phyloP scores from a whole-genome alignment of 2,113 vertebrate genomes.

The Mustela lutreola region DNA sequence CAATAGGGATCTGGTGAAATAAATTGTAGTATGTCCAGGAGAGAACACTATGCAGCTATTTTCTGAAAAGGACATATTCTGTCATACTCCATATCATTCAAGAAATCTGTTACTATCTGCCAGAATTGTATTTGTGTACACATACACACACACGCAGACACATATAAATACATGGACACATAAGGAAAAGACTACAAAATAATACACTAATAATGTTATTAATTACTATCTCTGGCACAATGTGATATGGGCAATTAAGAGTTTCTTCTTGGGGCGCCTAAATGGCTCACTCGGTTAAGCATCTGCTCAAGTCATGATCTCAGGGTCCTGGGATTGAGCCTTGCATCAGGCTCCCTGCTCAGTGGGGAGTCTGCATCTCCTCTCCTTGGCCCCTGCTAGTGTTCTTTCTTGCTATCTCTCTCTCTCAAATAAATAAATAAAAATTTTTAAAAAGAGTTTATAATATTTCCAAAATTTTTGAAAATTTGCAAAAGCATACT shows the following conservation, averaged over 20 bases:
- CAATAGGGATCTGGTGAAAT: not conserved
- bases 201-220: slow-evolving; percentile 29
- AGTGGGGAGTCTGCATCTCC: not conserved
- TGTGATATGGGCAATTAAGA: not conserved
- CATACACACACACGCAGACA: not conserved
- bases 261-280: not conserved
- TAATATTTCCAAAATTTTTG: slow-evolving; percentile 2
- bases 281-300: not conserved
- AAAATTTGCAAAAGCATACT: slow-evolving; percentile 25
- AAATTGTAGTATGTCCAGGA: not conserved
- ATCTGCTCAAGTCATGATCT: not conserved
- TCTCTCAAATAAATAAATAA: too few species aligned
- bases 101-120: not conserved
- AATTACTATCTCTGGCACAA: not conserved
- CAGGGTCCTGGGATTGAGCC: not conserved
- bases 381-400: not conserved
- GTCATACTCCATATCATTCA: not conserved
- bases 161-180: not conserved
- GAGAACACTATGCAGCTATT: slow-evolving; percentile 21
- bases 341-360: not conserved
- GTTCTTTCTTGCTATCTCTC: too few species aligned
- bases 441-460: not conserved
- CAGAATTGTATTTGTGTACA: not conserved
- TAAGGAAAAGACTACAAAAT: not conserved
- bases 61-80: slow-evolving; percentile 6